Conservation (phyloP, 2,113 vertebrate genomes). For the Oreamnos americanus region DNA sequence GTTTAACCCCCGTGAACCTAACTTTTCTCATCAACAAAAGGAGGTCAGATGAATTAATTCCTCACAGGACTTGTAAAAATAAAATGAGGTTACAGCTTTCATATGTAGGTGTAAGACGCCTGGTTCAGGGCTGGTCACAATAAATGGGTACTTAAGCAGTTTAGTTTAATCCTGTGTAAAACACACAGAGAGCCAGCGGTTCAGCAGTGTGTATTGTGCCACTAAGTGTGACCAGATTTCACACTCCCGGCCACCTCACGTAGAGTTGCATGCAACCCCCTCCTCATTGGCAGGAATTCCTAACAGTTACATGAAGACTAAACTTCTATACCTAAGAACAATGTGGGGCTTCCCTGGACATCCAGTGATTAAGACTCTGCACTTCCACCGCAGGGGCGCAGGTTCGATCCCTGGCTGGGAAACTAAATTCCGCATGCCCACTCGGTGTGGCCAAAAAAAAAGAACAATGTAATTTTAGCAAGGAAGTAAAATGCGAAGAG, state of each 20-base stretch:
- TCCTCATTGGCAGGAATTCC: rapidly evolving
- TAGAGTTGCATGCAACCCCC: rapidly evolving
- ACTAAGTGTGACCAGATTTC: background rate
- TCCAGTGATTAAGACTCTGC: background rate
- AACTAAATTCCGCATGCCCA: background rate
- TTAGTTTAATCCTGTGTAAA: background rate
- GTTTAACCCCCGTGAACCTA: background rate
- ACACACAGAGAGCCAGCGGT: background rate
- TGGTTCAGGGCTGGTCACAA: background rate
- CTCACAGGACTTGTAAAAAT: background rate
- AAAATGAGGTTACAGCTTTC: background rate
- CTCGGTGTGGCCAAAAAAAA: background rate
- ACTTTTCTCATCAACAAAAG: background rate
- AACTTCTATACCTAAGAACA: background rate
- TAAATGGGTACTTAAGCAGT: background rate
- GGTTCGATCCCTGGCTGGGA: background rate
- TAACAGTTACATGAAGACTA: background rate
- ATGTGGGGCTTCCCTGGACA: background rate
- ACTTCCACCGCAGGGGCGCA: background rate
- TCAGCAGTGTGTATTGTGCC: background rate
- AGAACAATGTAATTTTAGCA: background rate
- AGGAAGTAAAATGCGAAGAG: background rate
- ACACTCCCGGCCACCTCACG: background rate
- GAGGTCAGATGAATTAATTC: background rate
- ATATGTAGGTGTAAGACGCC: background rate